Base-by-base conservation (phyloP, 1,140 invertebrate species). In the Ostrea denselamellosa region DNA sequence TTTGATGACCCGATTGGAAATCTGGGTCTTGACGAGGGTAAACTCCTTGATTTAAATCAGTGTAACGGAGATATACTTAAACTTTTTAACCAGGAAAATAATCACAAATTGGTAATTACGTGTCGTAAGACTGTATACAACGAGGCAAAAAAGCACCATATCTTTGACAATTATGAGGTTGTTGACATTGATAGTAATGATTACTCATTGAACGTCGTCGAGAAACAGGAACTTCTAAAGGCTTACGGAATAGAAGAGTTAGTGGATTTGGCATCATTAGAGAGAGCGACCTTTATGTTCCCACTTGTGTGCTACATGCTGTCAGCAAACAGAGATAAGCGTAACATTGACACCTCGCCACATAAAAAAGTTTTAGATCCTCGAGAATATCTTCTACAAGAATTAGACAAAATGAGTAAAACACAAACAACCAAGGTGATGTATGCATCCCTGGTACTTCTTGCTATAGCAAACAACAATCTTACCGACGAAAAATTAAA, bases 101-200 rank as follows among this genome's bases (percentile, higher is more conserved):
- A 62, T 62, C 17, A 62, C n/a, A 62, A 62, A 62, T 19, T 62
- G 17, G n/a, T 62, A 62, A 17, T 62, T 19, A 62, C 56, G 5
- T 62, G 56, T 19, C 56, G 56, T 62, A 62, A 62, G n/a, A n/a
- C 19, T 62, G 56, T 62, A 62, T 62, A 62, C 56, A 62, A 62
- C n/a, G 56, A 62, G n/a, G 56, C 56, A 7, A 62, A n/a, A 8
- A 17, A 62, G n/a, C n/a, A 62, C n/a, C 56, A 62, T n/a, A 62
- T 62, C 14, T 62, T 62, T 19, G 56, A 62, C 17, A 62, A 62
- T 17, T 62, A 62, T 19, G n/a, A n/a, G 2, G 56, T 62, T n/a
- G 56, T 62, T 62, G 56, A 62, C 19, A 19, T 62, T 62, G 56
- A 62, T 7, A n/a, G n/a, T 8, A 19, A 62, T 19, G 56, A n/a